Evolutionary conservation across 2,797 vertebrate genomes (phyloP).

Genomic region (Rhinichthys osculus): DNA sequence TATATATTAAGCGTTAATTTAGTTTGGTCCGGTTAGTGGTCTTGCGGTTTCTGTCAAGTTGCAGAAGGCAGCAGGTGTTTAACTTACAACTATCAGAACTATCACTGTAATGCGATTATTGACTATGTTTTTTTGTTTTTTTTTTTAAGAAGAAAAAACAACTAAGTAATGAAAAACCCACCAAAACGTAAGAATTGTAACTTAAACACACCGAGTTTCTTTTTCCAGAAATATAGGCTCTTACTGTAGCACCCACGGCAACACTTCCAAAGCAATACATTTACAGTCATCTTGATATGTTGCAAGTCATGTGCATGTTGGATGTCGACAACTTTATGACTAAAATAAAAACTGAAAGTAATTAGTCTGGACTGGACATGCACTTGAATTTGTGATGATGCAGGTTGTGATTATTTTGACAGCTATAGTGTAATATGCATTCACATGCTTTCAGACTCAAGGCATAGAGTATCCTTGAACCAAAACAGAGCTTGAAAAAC

Average conservation of each 20-base stretch:
- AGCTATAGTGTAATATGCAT: neutral
- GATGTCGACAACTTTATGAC: neutral
- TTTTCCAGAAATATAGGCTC: neutral
- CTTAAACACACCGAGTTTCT: neutral
- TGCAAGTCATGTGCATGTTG: neutral
- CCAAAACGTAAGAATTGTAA: neutral
- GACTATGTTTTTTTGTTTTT: accelerated
- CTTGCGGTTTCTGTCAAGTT: neutral
- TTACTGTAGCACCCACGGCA: neutral
- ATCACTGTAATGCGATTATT: neutral
- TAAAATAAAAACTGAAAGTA: constrained; percentile 40
- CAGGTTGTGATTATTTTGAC: constrained; percentile 17
- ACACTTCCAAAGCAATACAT: neutral
- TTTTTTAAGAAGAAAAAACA: neutral
- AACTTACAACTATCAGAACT: neutral
- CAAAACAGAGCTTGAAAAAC: constrained; percentile 50
- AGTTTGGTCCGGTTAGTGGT: neutral
- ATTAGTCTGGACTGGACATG: neutral
- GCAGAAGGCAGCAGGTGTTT: constrained; percentile 6
- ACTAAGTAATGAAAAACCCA: neutral
- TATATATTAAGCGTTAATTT: neutral
- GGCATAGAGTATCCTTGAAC: constrained; percentile 20
- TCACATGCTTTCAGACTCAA: constrained; percentile 28
- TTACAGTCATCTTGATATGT: neutral
- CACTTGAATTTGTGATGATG: neutral